A percentile compares a stretch with the other conserved stretches of the same genome.
Conservation (phyloP, 1,140 invertebrate species). For the Listronotus bonariensis region DNA sequence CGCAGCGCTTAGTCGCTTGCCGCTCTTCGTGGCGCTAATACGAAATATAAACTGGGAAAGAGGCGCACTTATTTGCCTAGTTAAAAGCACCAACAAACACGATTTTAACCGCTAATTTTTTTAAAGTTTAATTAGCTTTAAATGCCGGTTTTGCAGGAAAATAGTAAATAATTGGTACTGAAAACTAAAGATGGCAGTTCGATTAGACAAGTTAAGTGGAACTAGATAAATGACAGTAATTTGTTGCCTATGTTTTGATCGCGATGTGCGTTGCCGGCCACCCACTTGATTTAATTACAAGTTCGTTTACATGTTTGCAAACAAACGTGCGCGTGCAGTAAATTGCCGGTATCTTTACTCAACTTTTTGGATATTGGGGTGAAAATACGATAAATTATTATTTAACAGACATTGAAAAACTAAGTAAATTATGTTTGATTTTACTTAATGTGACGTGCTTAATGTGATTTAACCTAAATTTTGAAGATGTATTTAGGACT, state of each 20-base stretch:
- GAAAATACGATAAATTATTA: not conserved
- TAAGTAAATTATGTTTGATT: conserved; percentile 15
- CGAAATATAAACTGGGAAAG: conserved; percentile 29
- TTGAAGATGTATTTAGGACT: conserved; percentile 20
- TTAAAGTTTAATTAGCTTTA: conserved; percentile 13
- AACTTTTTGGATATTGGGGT: not conserved
- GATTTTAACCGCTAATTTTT: conserved; percentile 8
- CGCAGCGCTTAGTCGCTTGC: conserved; percentile 41
- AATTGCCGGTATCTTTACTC: conserved; percentile 11
- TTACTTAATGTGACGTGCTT: conserved; percentile 11
- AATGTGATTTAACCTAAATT: not conserved
- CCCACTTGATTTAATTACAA: conserved; percentile 20
- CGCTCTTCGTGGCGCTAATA: conserved; percentile 43
- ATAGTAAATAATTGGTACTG: conserved; percentile 7
- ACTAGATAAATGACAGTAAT: conserved; percentile 16
- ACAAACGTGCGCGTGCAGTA: conserved; percentile 7
- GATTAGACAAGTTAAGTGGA: conserved; percentile 19
- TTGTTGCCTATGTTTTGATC: conserved; percentile 17
- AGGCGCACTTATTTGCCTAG: conserved; percentile 23
- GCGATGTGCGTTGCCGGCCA: conserved; percentile 16
- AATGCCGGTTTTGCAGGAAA: conserved; percentile 7
- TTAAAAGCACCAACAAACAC: conserved; percentile 11
- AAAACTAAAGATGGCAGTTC: conserved; percentile 10
- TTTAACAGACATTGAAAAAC: not conserved
- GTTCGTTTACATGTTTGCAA: not conserved